Evolutionary conservation across 2,797 vertebrate species (phyloP), one percentile per base, ranked within the genome.

Genomic region (Agapornis canus): DNA sequence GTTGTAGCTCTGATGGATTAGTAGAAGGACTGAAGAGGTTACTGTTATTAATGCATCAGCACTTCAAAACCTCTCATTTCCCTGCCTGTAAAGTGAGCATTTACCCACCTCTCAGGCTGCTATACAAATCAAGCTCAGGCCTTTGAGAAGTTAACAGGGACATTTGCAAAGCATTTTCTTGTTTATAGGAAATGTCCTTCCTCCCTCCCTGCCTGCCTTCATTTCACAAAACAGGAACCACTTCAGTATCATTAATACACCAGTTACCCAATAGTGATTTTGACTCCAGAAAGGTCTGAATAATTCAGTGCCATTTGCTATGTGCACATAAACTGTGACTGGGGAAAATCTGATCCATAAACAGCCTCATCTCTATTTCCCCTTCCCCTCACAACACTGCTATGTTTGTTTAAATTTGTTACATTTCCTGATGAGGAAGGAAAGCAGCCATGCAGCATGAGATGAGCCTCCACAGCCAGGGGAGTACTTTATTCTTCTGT

Each of bases 281-380:
- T 56, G 79, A 1, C 63, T 59, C 66, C 39, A 26, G 5, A 79
- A 52, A 65, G 40, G 20, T 70, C 81, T 85, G 48, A 95, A 70
- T 61, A 80, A 82, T 85, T 92, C 76, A 82, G 64, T 70, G 49
- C 63, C 71, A 51, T 76, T 92, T 76, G 26, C 64, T 66, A 11
- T 31, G 43, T 80, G 64, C 84, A 91, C 11, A 45, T 47, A 87
- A 92, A 73, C 56, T 26, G 43, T 89, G 57, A 80, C 49, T 20
- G 37, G 42, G 40, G 42, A 82, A 76, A 11, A 26, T 59, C 47
- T 1, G 5, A 79, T 73, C 51, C 48, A 63, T 17, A 76, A 79
- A 66, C 32, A 83, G 71, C 56, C n/a, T 60, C 5, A 2, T 45
- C 27, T 78, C 17, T 40, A 29, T 26, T 10, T 19, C 15, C 26